Evolutionary conservation across 2,113 vertebrate species (phyloP).

Genomic region (Tricholaema leucomelas): DNA sequence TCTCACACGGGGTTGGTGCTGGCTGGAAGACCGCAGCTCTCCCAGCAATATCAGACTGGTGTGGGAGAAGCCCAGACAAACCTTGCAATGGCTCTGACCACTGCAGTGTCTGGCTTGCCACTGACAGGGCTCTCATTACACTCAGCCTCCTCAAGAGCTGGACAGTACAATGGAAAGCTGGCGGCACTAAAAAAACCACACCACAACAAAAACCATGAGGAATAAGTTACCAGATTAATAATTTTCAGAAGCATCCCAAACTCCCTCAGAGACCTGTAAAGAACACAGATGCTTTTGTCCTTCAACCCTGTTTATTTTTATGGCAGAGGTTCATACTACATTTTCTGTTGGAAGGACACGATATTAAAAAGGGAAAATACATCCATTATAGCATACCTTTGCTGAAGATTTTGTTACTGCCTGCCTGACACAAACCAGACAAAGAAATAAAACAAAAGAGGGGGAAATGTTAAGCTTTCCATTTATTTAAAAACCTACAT

Average conservation of each 20-base stretch:
- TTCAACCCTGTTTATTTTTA: not conserved
- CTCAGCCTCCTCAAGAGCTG: not conserved
- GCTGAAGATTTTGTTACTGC: not conserved
- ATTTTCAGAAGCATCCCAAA: slow-evolving; percentile 33
- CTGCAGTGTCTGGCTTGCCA: not conserved
- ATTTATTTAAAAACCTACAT: slow-evolving; percentile 61
- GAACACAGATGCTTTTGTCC: slow-evolving; percentile 26
- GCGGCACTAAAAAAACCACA: not conserved
- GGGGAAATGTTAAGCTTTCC: not conserved
- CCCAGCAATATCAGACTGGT: not conserved
- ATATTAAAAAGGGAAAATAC: slow-evolving; percentile 14
- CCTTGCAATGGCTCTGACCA: not conserved
- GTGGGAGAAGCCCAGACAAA: not conserved
- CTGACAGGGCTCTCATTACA: not conserved
- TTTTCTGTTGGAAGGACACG: not conserved
- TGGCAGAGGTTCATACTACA: not conserved
- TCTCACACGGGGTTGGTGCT: fast-evolving
- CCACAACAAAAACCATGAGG: not conserved
- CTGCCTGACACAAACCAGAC: slow-evolving; percentile 52
- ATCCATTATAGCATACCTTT: not conserved
- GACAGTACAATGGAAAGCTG: not conserved
- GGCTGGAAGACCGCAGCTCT: not conserved
- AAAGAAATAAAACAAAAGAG: slow-evolving; percentile 65
- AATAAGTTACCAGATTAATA: slow-evolving; percentile 7
- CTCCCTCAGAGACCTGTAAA: slow-evolving; percentile 25